Evolutionary conservation across 2,888 invertebrate genomes (phyloP), one percentile per base, ranked within the genome.

Genomic region (Matsumyia berberina): DNA sequence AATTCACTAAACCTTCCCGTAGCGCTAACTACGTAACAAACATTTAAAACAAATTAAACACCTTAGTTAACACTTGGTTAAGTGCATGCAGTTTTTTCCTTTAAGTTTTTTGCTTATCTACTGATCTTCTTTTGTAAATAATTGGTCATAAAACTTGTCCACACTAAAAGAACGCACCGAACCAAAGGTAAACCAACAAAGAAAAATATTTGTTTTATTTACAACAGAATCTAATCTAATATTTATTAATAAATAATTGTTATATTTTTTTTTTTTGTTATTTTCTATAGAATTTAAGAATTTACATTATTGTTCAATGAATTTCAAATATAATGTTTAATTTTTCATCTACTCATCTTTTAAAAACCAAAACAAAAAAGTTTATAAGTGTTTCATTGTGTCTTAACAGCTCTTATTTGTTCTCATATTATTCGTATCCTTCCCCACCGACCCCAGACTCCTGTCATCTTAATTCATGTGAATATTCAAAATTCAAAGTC

Each of bases 111-210:
- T 81, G 81, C 76, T 83, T 83, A n/a, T n/a, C n/a, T n/a, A 74
- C 62, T 83, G 83, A 86, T 77, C 80, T 79, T 79, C 67, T 80
- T 80, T 77, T 86, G 87, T 88, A 86, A 86, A 87, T 86, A 79
- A 88, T 87, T 88, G 89, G 89, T 89, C 89, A 88, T 87, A 89
- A 88, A 67, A 89, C 88, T 89, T 87, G 87, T 86, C 88, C 88
- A 90, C 90, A 90, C 88, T 89, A 88, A 90, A 90, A 89, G 89
- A 88, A 89, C 89, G 89, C 90, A 90, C 89, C 90, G 88, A 89
- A 89, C 88, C 85, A 78, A 89, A 90, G 90, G 89, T 90, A 89
- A 90, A 90, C 88, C 87, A 87, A 86, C 81, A 72, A 53, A 77
- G 66, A 53, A 77, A 87, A 87, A 86, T 88, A 87, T 86, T 87